Evolutionary conservation across 2,113 vertebrate genomes (phyloP).

Genomic region (Gymnorhina tibicen): DNA sequence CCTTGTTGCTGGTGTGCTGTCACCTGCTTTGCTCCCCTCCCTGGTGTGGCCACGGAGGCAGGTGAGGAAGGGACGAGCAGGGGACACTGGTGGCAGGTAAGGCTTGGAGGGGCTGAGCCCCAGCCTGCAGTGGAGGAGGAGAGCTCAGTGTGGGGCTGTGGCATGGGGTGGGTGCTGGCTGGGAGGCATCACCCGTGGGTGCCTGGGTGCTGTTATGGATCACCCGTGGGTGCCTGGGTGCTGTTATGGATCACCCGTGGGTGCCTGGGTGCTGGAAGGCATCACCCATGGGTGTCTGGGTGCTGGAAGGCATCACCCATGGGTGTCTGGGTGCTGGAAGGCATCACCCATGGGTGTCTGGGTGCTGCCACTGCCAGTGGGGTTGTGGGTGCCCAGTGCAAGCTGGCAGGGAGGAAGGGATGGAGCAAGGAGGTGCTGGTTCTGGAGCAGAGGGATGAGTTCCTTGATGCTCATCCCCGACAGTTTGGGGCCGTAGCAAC

Average conservation of each 20-base stretch:
- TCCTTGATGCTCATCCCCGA: fast-evolving
- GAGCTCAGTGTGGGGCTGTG: not conserved
- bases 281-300: not conserved
- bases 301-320: fast-evolving
- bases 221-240: fast-evolving
- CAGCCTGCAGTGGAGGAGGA: not conserved
- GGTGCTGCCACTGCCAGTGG: fast-evolving
- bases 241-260: not conserved
- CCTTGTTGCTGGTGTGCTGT: not conserved
- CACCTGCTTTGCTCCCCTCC: not conserved
- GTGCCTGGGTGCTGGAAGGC: not conserved
- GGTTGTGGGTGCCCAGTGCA: not conserved
- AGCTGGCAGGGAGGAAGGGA: not conserved
- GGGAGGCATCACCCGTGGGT: not conserved
- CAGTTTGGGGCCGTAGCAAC: not conserved
- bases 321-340: not conserved
- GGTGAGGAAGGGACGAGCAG: not conserved
- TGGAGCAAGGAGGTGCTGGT: not conserved
- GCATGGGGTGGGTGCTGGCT: not conserved
- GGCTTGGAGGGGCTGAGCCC: not conserved
- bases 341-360: not conserved
- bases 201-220: not conserved
- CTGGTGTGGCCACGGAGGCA: fast-evolving
- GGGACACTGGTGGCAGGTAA: not conserved
- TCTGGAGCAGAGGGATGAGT: not conserved